Evolutionary conservation across 1,140 invertebrate species (phyloP).

Genomic region (Planococcus citri): DNA sequence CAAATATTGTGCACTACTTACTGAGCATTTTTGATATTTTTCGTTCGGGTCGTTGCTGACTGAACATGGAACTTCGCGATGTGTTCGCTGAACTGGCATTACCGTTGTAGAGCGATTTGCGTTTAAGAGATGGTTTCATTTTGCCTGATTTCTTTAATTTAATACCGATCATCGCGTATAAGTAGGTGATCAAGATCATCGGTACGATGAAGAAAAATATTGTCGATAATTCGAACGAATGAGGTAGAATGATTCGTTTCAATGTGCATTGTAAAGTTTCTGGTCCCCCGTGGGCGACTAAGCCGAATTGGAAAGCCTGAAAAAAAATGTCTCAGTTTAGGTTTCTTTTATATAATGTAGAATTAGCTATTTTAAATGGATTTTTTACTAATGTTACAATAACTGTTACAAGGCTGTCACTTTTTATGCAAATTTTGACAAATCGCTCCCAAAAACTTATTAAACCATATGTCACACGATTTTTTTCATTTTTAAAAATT

Average conservation of each 20-base stretch:
- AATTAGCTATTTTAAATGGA: no score
- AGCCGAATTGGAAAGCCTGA: background rate
- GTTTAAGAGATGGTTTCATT: slow-evolving; percentile 32
- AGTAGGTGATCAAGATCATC: slow-evolving; percentile 70
- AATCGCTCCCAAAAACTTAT: no score
- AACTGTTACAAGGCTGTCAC: no score
- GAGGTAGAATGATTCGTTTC: slow-evolving; percentile 32
- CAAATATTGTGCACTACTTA: no score
- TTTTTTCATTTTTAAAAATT: no score
- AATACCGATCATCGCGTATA: slow-evolving; percentile 69
- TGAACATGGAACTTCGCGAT: slow-evolving; percentile 14
- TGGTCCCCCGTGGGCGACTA: background rate
- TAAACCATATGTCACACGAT: no score
- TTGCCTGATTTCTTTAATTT: slow-evolving; percentile 50
- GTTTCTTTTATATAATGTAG: no score
- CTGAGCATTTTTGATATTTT: slow-evolving; percentile 31
- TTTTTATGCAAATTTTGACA: no score
- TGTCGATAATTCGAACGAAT: slow-evolving; percentile 72
- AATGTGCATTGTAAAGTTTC: background rate
- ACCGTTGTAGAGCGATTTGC: background rate
- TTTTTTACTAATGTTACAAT: no score
- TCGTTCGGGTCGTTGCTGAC: slow-evolving; percentile 27
- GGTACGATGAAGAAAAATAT: slow-evolving; percentile 75
- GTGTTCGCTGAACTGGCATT: background rate
- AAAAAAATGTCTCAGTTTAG: no score